Evolutionary conservation across 2,113 vertebrate genomes (phyloP).

Genomic region (Theristicus caerulescens): DNA sequence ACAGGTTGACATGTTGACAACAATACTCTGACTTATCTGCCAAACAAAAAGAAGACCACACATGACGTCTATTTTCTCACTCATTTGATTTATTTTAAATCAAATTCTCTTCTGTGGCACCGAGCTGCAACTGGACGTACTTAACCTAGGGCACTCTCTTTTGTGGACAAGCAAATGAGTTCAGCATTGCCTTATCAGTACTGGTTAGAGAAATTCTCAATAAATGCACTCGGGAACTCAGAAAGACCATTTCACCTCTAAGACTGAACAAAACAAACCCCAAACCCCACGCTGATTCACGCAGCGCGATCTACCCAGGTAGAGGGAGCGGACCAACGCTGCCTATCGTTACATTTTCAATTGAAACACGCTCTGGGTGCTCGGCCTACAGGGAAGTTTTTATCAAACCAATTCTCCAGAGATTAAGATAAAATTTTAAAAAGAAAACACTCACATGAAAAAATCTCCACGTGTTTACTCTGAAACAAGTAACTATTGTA

Average conservation of each 20-base stretch:
- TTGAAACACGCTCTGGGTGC: not conserved
- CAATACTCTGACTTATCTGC: not conserved
- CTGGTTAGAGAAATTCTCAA: not conserved
- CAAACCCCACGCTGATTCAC: not conserved
- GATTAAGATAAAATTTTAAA: conserved; percentile 25
- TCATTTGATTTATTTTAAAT: not conserved
- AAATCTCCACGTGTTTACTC: conserved; percentile 12
- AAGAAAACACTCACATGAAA: conserved; percentile 7
- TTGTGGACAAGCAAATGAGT: not conserved
- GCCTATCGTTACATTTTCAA: not conserved
- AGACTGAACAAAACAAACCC: not conserved
- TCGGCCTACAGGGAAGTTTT: not conserved
- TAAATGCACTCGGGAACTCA: not conserved
- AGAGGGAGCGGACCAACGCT: not conserved
- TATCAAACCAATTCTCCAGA: conserved; percentile 16
- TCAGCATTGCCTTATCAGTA: not conserved
- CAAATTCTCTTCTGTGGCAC: not conserved
- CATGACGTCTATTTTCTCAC: not conserved
- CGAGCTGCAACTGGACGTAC: not conserved
- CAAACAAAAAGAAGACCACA: not conserved
- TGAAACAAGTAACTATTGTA: conserved; percentile 33
- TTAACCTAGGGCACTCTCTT: not conserved
- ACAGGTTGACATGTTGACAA: not conserved
- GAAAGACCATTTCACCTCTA: not conserved
- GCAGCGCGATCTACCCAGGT: fast-evolving